Evolutionary conservation across 92 coral and sea anemone species (phyloP), one percentile per base, ranked within the genome.

Genomic region (Bergia puertoricense): DNA sequence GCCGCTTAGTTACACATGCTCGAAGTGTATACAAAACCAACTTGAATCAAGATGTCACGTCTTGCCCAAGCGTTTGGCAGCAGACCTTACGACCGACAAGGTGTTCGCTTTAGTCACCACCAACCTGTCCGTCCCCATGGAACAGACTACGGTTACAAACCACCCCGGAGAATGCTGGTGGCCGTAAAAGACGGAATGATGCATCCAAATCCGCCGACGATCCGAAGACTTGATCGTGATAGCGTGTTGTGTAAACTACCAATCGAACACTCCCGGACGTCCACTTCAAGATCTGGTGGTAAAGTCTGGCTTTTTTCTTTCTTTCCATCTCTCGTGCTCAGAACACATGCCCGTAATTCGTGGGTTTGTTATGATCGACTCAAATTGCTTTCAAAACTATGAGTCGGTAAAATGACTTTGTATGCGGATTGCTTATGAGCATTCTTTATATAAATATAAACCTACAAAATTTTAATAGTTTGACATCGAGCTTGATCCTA

Each of bases 241-340:
- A 91, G 88, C 86, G 78, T 89, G 57, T 85, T 97, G 81, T 86
- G 95, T 42, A 97, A 97, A 92, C 80, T 97, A 39, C 99, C 99
- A 44, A 95, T 97, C 50, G 98, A 97, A 72, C 99, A 97, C 82
- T 94, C 96, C 75, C 93, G 99, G 89, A 95, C 94, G 62, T 97
- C 99, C 20, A 95, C 99, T 30, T 97, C 99, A 0, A 91, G 99
- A 93, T 59, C 90, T n/a, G 98, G 95, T 82, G 99, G 99, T 96
- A 93, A 85, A 74, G 85, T 76, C 43, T 56, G n/a, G 8, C 41
- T 48, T 37, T 40, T 46, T 23, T 66, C 16, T 38, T 71, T 22
- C 14, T 38, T 72, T 36, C 22, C 20, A n/a, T 84, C 45, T 73
- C 0, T 44, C 69, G 3, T 6, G n/a, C 13, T 18, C 69, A 62